Conservation (phyloP, 2,888 invertebrate species). For the Drosophila fulvimacula region DNA sequence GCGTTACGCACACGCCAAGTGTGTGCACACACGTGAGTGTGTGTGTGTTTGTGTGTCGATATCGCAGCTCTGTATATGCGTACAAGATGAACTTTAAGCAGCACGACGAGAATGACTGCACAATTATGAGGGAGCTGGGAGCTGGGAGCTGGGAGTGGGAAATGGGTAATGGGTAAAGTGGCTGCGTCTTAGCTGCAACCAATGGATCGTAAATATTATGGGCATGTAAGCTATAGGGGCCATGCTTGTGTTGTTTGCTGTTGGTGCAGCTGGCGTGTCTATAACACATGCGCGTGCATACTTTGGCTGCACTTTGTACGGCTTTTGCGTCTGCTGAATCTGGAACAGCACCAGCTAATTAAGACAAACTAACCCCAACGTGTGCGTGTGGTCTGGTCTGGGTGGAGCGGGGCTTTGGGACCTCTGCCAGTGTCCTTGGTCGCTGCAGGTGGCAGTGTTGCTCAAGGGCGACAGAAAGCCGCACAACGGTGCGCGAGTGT, state of each 20-base stretch:
- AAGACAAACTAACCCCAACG: conserved; percentile 70
- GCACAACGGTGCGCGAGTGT: conserved; percentile 37
- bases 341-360: conserved; percentile 65
- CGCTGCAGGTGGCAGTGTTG: conserved; percentile 23
- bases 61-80: conserved; percentile 55
- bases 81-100: conserved; percentile 62
- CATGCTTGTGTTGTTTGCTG: conserved; percentile 29
- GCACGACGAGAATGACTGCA: conserved; percentile 64
- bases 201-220: conserved; percentile 74
- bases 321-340: conserved; percentile 21
- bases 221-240: conserved; percentile 46
- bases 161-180: conserved; percentile 40
- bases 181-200: conserved; percentile 57
- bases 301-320: conserved; percentile 28
- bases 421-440: conserved; percentile 60
- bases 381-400: conserved; percentile 35
- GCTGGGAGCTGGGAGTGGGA: conserved; percentile 2
- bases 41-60: conserved; percentile 3
- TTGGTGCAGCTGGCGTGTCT: conserved; percentile 36
- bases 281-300: conserved; percentile 39
- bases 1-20: conserved; percentile 65
- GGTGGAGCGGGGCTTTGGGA: conserved; percentile 25
- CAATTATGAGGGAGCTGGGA: conserved; percentile 59
- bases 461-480: conserved; percentile 62
- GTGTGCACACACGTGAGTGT: conserved; percentile 4